A percentile compares a stretch with the other conserved stretches of the same genome.
These are phyloP conservation scores for Pseudomyrmex pallidus DNA, from an alignment of 1,140 invertebrate species.

Conservation along the genomic window DNA sequence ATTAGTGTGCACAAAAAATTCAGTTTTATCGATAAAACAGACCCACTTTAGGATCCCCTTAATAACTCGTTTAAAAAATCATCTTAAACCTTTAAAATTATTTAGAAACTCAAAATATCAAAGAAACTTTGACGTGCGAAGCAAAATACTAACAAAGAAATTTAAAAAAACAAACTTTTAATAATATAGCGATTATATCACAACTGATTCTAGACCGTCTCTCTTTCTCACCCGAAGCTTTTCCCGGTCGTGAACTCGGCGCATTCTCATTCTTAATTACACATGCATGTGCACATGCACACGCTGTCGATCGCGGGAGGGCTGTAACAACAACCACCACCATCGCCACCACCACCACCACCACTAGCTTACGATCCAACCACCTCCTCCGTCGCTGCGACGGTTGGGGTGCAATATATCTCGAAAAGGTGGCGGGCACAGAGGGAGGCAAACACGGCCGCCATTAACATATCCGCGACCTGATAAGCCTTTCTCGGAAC, in stretches of 20 bases:
- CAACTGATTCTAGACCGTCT: neutral
- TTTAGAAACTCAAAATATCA: too few relatives aligned
- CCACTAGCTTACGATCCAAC: slow-evolving; percentile 54
- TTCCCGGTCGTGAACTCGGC: slow-evolving; percentile 52
- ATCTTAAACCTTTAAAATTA: too few relatives aligned
- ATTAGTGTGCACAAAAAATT: too few relatives aligned
- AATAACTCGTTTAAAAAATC: too few relatives aligned
- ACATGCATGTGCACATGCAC: slow-evolving; percentile 76
- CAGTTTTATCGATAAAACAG: too few relatives aligned
- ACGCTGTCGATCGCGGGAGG: slow-evolving; percentile 60
- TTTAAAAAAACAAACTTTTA: neutral
- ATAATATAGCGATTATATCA: neutral
- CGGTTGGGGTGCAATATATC: slow-evolving; percentile 80
- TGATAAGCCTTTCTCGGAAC: slow-evolving; percentile 84
- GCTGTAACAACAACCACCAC: slow-evolving; percentile 56
- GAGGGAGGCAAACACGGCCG: slow-evolving; percentile 78
- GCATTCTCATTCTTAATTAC: slow-evolving; percentile 79
- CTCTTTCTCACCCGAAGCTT: slow-evolving; percentile 13
- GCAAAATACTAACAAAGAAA: neutral
- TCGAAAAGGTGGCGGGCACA: slow-evolving; percentile 71
- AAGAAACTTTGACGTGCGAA: too few relatives aligned
- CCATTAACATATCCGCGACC: slow-evolving; percentile 84
- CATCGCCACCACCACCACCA: slow-evolving; percentile 28
- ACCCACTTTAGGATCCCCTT: too few relatives aligned
- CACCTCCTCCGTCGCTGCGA: slow-evolving; percentile 65